Base-by-base conservation (phyloP, 2,888 invertebrate species). In the Noctua fimbriata region DNA sequence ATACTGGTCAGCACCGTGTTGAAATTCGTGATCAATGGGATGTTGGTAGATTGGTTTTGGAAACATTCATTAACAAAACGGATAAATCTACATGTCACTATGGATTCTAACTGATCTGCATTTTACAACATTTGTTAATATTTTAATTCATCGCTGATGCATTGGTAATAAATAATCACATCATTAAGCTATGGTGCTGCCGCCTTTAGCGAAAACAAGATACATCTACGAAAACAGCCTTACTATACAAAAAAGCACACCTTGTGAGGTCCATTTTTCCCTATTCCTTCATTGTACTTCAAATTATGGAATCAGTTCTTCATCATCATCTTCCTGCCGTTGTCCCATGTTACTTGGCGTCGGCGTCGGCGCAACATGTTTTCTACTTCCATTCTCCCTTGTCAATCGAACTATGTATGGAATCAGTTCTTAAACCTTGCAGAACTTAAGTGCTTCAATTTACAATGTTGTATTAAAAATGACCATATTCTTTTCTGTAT, bases 1-100 rank as follows among this genome's bases (percentile, higher is more conserved):
- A 79, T n/a, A 60, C 69, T 79, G 58, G 63, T 76, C 73, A 76
- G 36, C 77, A n/a, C n/a, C 47, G 24, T 49, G 65, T 81, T 83
- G 76, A 69, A 81, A 83, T 28, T 73, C 16, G 36, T 87, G 86
- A 89, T 86, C 67, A 76, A 89, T 88, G 81, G 44, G 81, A 80
- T 78, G 76, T 72, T 66, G 71, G 32, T 82, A 69, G 74, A 87
- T 88, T 84, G 28, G 70, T 79, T 80, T 82, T 73, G 36, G 44
- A 79, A 69, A 76, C 78, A 80, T 85, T 82, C 41, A 85, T 74
- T 85, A 79, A 82, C 18, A 14, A 76, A 85, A 52, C 24, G 9
- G 9, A 85, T 82, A 67, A 71, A 78, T 85, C 36, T 71, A 36
- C 73, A 32, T 78, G 84, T 81, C 70, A 81, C 65, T 55, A 6